Percentiles rank a stretch among this genome's conserved stretches.
Conservation (phyloP, 2,888 invertebrate genomes). For the Eristalinus sepulchralis region DNA sequence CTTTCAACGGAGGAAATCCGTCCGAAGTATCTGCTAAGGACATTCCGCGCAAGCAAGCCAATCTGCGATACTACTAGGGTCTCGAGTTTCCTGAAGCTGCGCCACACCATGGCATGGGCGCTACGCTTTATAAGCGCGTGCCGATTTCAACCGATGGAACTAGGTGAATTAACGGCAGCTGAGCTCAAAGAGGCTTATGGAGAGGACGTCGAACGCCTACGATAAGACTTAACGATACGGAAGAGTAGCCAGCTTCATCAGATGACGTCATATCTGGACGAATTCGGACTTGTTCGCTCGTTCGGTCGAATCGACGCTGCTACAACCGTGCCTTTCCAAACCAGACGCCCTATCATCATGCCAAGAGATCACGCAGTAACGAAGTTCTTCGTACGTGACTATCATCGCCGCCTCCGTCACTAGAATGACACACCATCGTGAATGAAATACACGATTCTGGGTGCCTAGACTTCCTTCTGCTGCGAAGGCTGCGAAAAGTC, state of each 20-base stretch:
- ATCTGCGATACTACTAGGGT: neutral
- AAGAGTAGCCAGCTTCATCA: neutral
- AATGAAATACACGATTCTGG: slow-evolving; percentile 45
- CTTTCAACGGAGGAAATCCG: neutral
- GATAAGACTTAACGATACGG: neutral
- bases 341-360: slow-evolving; percentile 30
- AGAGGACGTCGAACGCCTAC: slow-evolving; percentile 1
- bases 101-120: neutral
- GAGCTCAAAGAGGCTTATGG: neutral
- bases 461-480: slow-evolving; percentile 20
- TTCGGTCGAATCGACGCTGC: slow-evolving; percentile 21
- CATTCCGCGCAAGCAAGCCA: too few species aligned
- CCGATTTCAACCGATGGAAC: neutral
- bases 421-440: slow-evolving; percentile 42
- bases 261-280: slow-evolving; percentile 3
- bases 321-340: neutral
- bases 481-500: slow-evolving; percentile 22
- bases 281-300: slow-evolving; percentile 4
- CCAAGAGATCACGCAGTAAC: slow-evolving; percentile 34
- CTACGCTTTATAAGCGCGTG: neutral
- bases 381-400: slow-evolving; percentile 26
- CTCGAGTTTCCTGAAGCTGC: neutral
- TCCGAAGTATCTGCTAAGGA: too few species aligned
- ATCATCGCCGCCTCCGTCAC: slow-evolving; percentile 40
- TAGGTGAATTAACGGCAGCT: neutral